Evolutionary conservation across 1,140 invertebrate genomes (phyloP).

Genomic region (Heliconius congener): DNA sequence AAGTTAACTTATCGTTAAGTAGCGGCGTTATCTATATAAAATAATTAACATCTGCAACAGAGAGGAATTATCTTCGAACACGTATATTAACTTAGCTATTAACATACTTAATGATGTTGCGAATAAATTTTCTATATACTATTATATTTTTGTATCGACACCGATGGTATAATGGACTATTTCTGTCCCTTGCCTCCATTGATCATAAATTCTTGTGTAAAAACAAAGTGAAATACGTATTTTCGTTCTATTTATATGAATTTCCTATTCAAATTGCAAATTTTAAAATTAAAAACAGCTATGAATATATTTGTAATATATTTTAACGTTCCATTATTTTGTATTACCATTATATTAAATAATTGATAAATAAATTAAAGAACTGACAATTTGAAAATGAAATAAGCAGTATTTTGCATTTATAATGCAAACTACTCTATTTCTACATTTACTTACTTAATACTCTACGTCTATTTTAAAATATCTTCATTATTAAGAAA

Average conservation of each 20-base stretch:
- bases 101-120: conserved; percentile 44
- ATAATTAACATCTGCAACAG: conserved; percentile 44
- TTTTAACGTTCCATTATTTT: not conserved
- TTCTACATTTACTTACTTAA: no score
- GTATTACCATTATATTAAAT: not conserved
- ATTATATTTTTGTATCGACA: conserved; percentile 31
- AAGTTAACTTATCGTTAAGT: conserved; percentile 42
- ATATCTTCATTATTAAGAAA: not conserved
- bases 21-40: conserved; percentile 42
- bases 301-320: conserved; percentile 11
- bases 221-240: not conserved
- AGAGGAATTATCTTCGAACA: conserved; percentile 42
- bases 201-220: not conserved
- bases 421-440: not conserved
- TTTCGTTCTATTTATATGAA: conserved; percentile 6
- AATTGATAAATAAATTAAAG: not conserved
- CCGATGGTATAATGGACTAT: conserved; percentile 10
- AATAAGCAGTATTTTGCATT: not conserved
- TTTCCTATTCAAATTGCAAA: not conserved
- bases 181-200: not conserved
- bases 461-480: not conserved
- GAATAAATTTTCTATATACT: conserved; percentile 38
- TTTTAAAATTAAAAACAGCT: not conserved
- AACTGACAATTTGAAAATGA: not conserved
- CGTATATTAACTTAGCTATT: conserved; percentile 47